Conservation (phyloP, 2,888 invertebrate species). For the Rotaria magnacalcarata region DNA sequence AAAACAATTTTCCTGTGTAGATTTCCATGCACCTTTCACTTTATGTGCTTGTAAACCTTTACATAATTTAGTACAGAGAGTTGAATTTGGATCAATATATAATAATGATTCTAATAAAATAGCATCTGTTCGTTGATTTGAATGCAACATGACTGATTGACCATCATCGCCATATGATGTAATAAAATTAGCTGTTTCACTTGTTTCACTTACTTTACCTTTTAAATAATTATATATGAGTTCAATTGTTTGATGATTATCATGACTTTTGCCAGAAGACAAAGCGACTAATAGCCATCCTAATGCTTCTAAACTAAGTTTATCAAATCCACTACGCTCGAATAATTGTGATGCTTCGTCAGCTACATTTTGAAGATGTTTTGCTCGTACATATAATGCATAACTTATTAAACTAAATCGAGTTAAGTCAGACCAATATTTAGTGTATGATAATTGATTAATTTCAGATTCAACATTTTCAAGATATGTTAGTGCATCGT, state of each 20-base stretch:
- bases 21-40: slow-evolving; percentile 35
- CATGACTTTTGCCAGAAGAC: neutral
- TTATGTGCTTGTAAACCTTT: slow-evolving; percentile 35
- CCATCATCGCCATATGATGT: slow-evolving; percentile 35
- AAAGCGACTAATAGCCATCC: slow-evolving; percentile 10
- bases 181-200: slow-evolving; percentile 34
- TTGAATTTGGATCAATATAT: slow-evolving; percentile 24
- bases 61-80: slow-evolving; percentile 9
- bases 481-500: neutral
- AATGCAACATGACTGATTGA: slow-evolving; percentile 29
- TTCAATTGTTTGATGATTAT: neutral
- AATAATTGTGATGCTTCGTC: neutral
- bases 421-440: slow-evolving; percentile 32
- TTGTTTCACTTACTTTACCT: slow-evolving; percentile 28
- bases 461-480: slow-evolving; percentile 21
- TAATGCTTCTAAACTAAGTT: slow-evolving; percentile 36
- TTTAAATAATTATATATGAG: neutral
- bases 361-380: neutral
- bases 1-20: slow-evolving; percentile 34
- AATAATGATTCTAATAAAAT: slow-evolving; percentile 31
- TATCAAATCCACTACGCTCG: neutral
- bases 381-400: slow-evolving; percentile 27
- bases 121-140: slow-evolving; percentile 31
- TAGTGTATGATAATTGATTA: neutral
- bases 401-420: slow-evolving; percentile 32